These are phyloP conservation scores for Terebella lapidaria DNA, from an alignment of 2,888 invertebrate species.

Conservation along the genomic window DNA sequence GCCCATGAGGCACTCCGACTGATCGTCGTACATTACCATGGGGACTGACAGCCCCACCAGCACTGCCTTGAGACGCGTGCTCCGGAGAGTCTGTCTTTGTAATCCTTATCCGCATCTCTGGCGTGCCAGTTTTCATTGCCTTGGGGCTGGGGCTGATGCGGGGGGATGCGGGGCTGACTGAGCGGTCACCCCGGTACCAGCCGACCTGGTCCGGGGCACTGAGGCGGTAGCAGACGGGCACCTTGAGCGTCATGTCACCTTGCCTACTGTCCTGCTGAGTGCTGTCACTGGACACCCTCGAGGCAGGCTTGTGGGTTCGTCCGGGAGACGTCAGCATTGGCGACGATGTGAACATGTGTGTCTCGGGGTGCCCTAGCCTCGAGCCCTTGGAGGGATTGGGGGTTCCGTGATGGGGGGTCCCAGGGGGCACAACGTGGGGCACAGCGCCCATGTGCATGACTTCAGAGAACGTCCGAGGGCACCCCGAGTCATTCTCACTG, in stretches of 20 bases:
- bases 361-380: not conserved
- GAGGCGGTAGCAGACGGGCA: constrained; percentile 5
- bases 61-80: constrained; percentile 12
- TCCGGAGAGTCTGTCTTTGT: not conserved
- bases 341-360: not conserved
- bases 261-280: constrained; percentile 5
- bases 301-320: constrained; percentile 8
- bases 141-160: constrained; percentile 14
- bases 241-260: constrained; percentile 2
- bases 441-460: constrained; percentile 1
- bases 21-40: constrained; percentile 31
- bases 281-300: not conserved
- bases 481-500: constrained; percentile 31
- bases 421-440: not conserved
- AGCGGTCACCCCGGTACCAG: constrained; percentile 14
- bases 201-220: constrained; percentile 13
- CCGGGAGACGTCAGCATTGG: constrained; percentile 9
- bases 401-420: not conserved
- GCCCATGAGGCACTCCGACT: constrained; percentile 24
- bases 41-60: not conserved
- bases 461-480: constrained; percentile 9
- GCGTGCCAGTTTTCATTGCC: constrained; percentile 8
- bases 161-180: constrained; percentile 17
- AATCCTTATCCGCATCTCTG: constrained; percentile 1
- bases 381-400: not conserved